Evolutionary conservation across 2,113 vertebrate genomes (phyloP), one percentile per base, ranked within the genome.

Genomic region (Anoura caudifer): DNA sequence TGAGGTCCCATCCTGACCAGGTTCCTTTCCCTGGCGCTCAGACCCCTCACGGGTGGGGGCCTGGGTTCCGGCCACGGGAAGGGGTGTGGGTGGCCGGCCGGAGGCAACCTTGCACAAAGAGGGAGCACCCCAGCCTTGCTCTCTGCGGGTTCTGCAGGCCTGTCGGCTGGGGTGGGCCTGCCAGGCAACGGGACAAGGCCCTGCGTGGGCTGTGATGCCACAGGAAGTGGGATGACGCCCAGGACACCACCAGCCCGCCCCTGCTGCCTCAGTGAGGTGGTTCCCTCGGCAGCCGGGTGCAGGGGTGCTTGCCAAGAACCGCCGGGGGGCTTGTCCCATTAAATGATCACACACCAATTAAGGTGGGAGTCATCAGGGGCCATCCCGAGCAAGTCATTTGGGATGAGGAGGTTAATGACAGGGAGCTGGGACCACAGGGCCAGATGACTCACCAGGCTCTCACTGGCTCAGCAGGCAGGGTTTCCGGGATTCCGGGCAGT

Each of bases 401-500:
- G 91, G 90, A 92, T 87, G 95, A 88, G 4, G 81, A 95, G 79
- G 87, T 69, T 97, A 85, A 88, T 90, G 92, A 91, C 47, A 69
- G 93, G 54, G 70, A 61, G 69, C 75, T 0, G 8, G 91, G 84
- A 41, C 15, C 2, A 9, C n/a, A 75, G 81, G 56, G 54, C 28
- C 36, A 26, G 0, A 45, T 92, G 96, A 98, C 91, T 97, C 96
- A 87, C 50, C 2, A 0, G 0, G 33, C 38, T 36, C 63, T 33
- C 1, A 3, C 83, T 76, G 61, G 63, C 84, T 92, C 84, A 61
- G 91, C 0, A 5, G 92, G 80, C 87, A 63, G 92, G 95, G 89
- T 80, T 98, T 97, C 96, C 26, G 24, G 92, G 91, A 94, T 94
- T 94, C 79, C 22, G 13, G 87, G 80, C 81, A 81, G 82, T 69